Evolutionary conservation across 2,888 invertebrate species (phyloP), one percentile per base, ranked within the genome.

Genomic region (Himalopsyche tibetana): DNA sequence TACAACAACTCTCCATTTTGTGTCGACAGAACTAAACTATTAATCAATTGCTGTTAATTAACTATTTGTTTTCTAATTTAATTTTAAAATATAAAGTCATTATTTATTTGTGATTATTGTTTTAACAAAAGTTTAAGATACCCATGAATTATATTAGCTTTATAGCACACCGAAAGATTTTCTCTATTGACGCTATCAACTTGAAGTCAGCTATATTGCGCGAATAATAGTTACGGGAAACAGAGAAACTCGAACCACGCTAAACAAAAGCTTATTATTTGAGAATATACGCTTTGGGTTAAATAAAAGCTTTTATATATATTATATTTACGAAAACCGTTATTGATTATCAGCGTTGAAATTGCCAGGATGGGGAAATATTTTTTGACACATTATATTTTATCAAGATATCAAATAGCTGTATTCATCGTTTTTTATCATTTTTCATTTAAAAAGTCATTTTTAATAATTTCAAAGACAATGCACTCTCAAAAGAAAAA

Each of bases 111-210:
- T 80, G 45, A 11, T 82, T 38, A 19, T 55, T 36, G 28, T 80
- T 80, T 40, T 1, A 80, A 28, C 45, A 8, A 81, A 45, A 19
- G 19, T 51, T 55, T 45, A 81, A 19, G 45, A 81, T 51, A 5
- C 36, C 9, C 17, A 2, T 80, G 45, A 28, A 19, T 6, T 0
- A 80, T 80, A 42, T 80, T 42, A 19, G 19, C 81, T 81, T 45
- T 51, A 28, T 28, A 0, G 45, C 19, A 19, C 17, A n/a, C 45
- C 42, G 11, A 51, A 42, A 56, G 12, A 17, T 40, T 86, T 86
- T 74, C 38, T 74, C 38, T 87, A 87, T 85, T 85, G 87, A 86
- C 84, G 84, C 83, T 69, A 56, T 74, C 45, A 38, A 74, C 38
- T 38, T 38, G 82, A 69, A n/a, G 17, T 56, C 55, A 81, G 51